phyloP scores from a whole-genome alignment of 1,140 invertebrate genomes.

The Delia radicum region DNA sequence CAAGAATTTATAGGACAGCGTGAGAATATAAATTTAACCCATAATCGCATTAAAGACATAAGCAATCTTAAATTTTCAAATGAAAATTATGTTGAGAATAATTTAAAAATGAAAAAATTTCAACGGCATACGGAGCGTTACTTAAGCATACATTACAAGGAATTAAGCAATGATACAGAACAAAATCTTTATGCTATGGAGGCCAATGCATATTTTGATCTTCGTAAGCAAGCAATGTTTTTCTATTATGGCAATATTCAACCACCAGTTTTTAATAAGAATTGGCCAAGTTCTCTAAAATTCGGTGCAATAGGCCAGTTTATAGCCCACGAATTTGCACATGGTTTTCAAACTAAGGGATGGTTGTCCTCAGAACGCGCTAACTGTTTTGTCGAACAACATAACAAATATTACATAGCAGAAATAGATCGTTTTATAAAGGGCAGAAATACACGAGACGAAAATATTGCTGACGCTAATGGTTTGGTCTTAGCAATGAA shows the following conservation, averaged over 20 bases:
- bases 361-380: constrained; percentile 61
- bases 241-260: constrained; percentile 85
- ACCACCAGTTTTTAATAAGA: constrained; percentile 83
- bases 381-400: constrained; percentile 77
- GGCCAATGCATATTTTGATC: constrained; percentile 51
- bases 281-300: constrained; percentile 45
- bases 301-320: constrained; percentile 46
- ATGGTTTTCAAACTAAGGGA: constrained; percentile 46
- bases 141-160: constrained; percentile 33
- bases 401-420: constrained; percentile 50
- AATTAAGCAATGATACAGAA: constrained; percentile 38
- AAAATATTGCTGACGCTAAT: constrained; percentile 80
- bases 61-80: constrained; percentile 31
- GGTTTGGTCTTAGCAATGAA: constrained; percentile 85
- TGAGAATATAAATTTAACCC: constrained; percentile 54
- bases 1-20: constrained; percentile 62
- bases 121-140: constrained; percentile 30
- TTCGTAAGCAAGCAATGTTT: constrained; percentile 45
- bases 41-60: constrained; percentile 34
- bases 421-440: constrained; percentile 61
- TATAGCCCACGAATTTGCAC: constrained; percentile 47
- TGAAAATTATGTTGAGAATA: constrained; percentile 32
- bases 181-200: constrained; percentile 41
- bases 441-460: constrained; percentile 65
- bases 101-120: constrained; percentile 36